Evolutionary conservation across 2,888 invertebrate genomes (phyloP).

Genomic region (Eubasilissa splendida): DNA sequence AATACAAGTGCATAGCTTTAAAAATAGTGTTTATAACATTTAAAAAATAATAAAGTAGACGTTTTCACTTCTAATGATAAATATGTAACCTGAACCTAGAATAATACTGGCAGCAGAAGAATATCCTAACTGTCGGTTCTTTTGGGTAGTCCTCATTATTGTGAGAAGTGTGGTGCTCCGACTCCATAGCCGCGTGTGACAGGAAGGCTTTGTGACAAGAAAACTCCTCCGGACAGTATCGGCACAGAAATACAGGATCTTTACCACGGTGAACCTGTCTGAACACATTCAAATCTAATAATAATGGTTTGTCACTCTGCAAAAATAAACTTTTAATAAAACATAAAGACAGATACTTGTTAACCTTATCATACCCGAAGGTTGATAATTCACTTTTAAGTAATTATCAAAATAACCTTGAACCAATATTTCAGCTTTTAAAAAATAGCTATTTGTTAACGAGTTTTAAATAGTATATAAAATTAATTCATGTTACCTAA

Average conservation of each 20-base stretch:
- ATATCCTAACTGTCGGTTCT: slow-evolving; percentile 37
- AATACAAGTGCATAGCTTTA: too few relatives aligned
- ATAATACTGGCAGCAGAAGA: slow-evolving; percentile 42
- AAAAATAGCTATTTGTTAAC: too few relatives aligned
- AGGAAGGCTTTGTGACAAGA: slow-evolving; percentile 27
- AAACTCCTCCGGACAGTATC: slow-evolving; percentile 34
- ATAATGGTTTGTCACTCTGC: too few relatives aligned
- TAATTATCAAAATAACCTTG: too few relatives aligned
- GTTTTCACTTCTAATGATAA: too few relatives aligned
- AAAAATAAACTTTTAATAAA: too few relatives aligned
- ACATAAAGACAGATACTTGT: too few relatives aligned
- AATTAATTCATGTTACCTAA: too few relatives aligned
- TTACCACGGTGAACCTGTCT: slow-evolving; percentile 34
- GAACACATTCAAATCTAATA: background rate
- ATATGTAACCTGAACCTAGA: slow-evolving; percentile 35
- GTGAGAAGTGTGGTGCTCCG: slow-evolving; percentile 12
- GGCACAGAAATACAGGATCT: slow-evolving; percentile 33
- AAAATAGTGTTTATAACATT: background rate
- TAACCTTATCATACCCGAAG: too few relatives aligned
- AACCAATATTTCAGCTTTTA: too few relatives aligned
- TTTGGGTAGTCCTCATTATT: slow-evolving; percentile 32
- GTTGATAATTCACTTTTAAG: too few relatives aligned
- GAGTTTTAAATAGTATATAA: too few relatives aligned
- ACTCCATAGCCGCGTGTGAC: slow-evolving; percentile 11
- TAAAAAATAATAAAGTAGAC: background rate